Conservation (phyloP, 2,797 vertebrate genomes). For the Ispidina picta region DNA sequence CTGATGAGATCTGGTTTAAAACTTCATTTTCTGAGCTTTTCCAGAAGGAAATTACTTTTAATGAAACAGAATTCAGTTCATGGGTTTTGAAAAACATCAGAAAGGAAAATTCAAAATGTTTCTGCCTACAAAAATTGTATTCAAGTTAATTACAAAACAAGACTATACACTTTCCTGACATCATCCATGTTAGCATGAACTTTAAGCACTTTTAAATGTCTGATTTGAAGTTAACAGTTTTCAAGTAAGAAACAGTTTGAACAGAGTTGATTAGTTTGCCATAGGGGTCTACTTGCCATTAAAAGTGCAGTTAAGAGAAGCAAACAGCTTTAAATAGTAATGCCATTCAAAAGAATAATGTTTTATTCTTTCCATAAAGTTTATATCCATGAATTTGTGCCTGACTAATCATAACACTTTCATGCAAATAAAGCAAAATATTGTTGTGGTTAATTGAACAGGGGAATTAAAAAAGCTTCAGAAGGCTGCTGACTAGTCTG, state of each 20-base stretch:
- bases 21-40: neutral
- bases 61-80: neutral
- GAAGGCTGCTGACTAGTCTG: neutral
- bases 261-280: neutral
- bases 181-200: neutral
- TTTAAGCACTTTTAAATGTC: neutral
- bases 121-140: neutral
- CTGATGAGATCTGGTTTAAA: neutral
- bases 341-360: neutral
- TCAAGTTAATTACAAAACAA: neutral
- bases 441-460: neutral
- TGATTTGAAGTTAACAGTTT: neutral
- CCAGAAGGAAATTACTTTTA: neutral
- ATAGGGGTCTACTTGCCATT: neutral
- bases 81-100: neutral
- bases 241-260: neutral
- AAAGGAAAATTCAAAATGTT: neutral
- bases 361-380: neutral
- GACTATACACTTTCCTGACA: neutral
- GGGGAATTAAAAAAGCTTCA: neutral
- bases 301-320: neutral
- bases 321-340: neutral
- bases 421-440: slow-evolving; percentile 10
- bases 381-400: neutral
- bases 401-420: neutral